These are phyloP conservation scores for Macrostomum lignano DNA, from an alignment of 1,140 invertebrate species.

Conservation along the genomic window DNA sequence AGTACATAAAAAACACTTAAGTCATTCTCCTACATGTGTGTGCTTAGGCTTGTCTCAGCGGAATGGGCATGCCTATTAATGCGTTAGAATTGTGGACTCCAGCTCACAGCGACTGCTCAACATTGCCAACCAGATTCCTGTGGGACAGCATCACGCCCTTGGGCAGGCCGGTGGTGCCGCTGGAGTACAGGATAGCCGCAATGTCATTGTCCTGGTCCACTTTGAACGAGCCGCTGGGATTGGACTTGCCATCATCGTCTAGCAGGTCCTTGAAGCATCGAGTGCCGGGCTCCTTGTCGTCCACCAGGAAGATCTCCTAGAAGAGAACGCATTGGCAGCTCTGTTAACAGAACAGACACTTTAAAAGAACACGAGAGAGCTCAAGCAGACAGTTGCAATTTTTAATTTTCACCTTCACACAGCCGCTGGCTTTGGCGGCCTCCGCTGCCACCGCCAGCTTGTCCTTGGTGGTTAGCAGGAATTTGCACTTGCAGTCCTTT, in stretches of 20 bases:
- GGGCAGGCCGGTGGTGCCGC: slow-evolving; percentile 19
- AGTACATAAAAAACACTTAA: too few species aligned
- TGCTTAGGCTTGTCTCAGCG: too few species aligned
- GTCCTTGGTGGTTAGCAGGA: slow-evolving; percentile 35
- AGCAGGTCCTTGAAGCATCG: slow-evolving; percentile 13
- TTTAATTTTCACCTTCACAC: too few species aligned
- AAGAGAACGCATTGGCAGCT: slow-evolving; percentile 10
- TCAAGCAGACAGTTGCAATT: too few species aligned
- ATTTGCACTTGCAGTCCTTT: slow-evolving; percentile 35
- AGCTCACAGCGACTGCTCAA: slow-evolving; percentile 9
- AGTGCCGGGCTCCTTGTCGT: slow-evolving; percentile 12
- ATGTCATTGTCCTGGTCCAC: too few species aligned
- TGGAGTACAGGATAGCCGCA: slow-evolving; percentile 17
- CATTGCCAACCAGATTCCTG: slow-evolving; percentile 13
- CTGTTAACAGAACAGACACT: too few species aligned
- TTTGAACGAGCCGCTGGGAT: too few species aligned
- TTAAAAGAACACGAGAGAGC: slow-evolving; percentile 19
- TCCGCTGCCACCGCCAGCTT: too few species aligned
- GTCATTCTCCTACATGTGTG: too few species aligned
- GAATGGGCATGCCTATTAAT: too few species aligned
- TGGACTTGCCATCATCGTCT: slow-evolving; percentile 15
- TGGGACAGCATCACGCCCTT: slow-evolving; percentile 18
- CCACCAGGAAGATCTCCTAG: slow-evolving; percentile 17
- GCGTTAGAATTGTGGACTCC: too few species aligned
- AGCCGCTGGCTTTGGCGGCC: too few species aligned